Evolutionary conservation across 2,888 invertebrate species (phyloP), one percentile per base, ranked within the genome.

Genomic region (Watsonalla cultraria): DNA sequence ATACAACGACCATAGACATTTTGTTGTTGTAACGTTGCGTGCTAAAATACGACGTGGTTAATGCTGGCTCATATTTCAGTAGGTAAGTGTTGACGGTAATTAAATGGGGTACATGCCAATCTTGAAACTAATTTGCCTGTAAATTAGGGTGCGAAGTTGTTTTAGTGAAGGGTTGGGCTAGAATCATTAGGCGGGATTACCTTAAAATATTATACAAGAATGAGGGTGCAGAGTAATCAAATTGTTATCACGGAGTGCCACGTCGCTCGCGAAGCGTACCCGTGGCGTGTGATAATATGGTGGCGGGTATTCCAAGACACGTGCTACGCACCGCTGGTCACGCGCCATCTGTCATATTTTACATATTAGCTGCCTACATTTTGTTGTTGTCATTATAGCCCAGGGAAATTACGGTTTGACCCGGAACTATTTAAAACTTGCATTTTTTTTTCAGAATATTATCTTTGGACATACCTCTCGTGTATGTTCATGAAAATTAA

Each of bases 191-290:
- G 69, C 63, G 66, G 76, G 78, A 80, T 81, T 76, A 72, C 74
- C 73, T 71, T 73, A 68, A 76, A 74, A 70, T 66, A 68, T 62
- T 66, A 59, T 61, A 62, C 61, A 68, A 65, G 62, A 62, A 65
- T 47, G 13, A 65, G 74, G 68, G 66, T 59, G 72, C 67, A 64
- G 73, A 76, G 74, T 82, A 82, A 82, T 84, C 78, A 81, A 81
- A 80, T 75, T 80, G 78, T 83, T 83, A 84, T 82, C 80, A 78
- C 60, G 60, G 66, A 60, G 61, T 64, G 70, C 68, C 80, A 77
- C 70, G 76, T 72, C 74, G 68, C 68, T 57, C 58, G 63, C 5
- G 7, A 11, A 5, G 11, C 11, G 42, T 8, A 11, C 61, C 67
- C 65, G 65, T 70, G 66, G 70, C 68, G 71, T 66, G 59, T 64